Evolutionary conservation across 1,140 invertebrate species (phyloP), one percentile per base, ranked within the genome.

Genomic region (Panagrolaimus sp.): DNA sequence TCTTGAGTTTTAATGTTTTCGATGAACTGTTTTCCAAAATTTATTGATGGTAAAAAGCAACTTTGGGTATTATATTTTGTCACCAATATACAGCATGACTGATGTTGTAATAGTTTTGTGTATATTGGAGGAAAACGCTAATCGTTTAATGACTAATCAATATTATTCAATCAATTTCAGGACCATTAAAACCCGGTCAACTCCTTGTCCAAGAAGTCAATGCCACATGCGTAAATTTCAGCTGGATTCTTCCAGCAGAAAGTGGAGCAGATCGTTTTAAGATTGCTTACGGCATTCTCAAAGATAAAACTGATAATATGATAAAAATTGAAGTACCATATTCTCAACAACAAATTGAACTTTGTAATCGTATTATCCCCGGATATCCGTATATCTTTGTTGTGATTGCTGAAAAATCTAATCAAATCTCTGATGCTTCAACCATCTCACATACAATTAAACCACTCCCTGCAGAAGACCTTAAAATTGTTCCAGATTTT

Each of bases 251-350:
- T 51, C 72, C 76, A 64, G 27, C 57, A 14, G 74, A 81, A 42
- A 78, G 72, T 13, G 79, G 77, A 20, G 72, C 69, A 11, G 77
- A 79, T 68, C 57, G 70, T 1, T 79, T 74, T 65, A 79, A 79
- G 43, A 69, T 79, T 16, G 71, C 74, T 13, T 79, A 79, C 65
- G 76, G 76, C 14, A 23, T 65, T n/a, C 46, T 79, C 20, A 61
- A 77, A 68, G 71, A 66, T 20, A 62, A 70, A 27, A 46, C 48
- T 45, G 43, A 70, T 42, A 46, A 44, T 20, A 76, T 69, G 68
- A 62, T 75, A 53, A 42, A 76, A 70, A 47, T 76, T 27, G 75
- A 77, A 62, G 68, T 72, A n/a, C 46, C 65, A 16, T 75, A 63
- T 27, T 62, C 69, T 0, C 47, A 70, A 42, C 65, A 72, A 44